Evolutionary conservation across 2,113 vertebrate species (phyloP).

Genomic region (Buteo buteo): DNA sequence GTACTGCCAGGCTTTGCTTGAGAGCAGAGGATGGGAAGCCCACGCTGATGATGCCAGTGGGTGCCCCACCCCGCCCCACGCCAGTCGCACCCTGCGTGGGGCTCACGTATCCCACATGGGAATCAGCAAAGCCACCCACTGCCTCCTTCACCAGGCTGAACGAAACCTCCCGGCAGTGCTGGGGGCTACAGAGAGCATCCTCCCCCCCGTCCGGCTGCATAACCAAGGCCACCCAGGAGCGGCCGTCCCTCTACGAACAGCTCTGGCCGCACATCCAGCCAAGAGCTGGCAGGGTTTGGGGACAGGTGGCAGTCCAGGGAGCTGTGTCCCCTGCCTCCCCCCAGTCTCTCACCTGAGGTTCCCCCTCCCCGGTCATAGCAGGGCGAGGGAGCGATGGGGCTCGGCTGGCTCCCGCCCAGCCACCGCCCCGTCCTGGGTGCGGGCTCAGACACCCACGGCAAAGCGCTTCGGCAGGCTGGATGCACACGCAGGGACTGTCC

Average conservation of each 20-base stretch:
- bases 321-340: neutral
- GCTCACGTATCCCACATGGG: neutral
- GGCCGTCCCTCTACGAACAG: fast-evolving
- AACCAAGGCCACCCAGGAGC: fast-evolving
- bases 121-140: neutral
- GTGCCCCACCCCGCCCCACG: neutral
- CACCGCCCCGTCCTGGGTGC: fast-evolving
- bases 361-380: fast-evolving
- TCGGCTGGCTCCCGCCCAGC: neutral
- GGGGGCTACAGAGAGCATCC: neutral
- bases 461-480: fast-evolving
- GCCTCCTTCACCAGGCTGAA: neutral
- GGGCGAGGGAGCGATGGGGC: neutral
- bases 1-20: neutral
- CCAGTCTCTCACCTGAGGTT: neutral
- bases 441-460: neutral
- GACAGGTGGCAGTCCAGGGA: neutral
- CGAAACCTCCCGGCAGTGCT: fast-evolving
- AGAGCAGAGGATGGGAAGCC: neutral
- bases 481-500: neutral
- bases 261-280: neutral
- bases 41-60: neutral
- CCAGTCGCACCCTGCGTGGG: fast-evolving
- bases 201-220: too few relatives aligned
- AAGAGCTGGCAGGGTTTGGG: neutral